A percentile compares a stretch with the other conserved stretches of the same genome.
These are phyloP conservation scores for Mergus octosetaceus DNA, from an alignment of 2,797 vertebrate genomes.

Conservation along the genomic window DNA sequence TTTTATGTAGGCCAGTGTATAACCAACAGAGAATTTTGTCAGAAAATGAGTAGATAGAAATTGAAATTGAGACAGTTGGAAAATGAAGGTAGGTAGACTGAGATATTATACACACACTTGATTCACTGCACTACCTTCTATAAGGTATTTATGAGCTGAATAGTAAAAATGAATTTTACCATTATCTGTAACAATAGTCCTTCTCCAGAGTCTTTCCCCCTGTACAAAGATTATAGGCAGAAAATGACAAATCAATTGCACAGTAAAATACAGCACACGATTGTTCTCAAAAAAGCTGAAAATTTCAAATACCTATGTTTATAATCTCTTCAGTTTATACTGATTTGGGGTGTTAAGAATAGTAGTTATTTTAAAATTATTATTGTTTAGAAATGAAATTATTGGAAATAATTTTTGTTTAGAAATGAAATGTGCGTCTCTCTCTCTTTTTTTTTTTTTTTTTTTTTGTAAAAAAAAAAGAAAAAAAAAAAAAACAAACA, in stretches of 20 bases:
- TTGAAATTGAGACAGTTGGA: background rate
- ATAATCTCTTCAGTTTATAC: background rate
- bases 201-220: background rate
- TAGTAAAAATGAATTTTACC: background rate
- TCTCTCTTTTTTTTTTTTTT: background rate
- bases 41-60: background rate
- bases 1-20: background rate
- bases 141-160: background rate
- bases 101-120: accelerated
- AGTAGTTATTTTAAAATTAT: background rate
- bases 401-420: background rate
- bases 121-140: background rate
- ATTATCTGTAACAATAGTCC: background rate
- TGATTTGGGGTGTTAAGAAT: background rate
- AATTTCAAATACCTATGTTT: background rate
- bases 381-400: background rate
- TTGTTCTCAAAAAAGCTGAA: background rate
- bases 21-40: background rate
- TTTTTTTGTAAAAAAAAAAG: too few relatives aligned
- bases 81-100: background rate
- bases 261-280: background rate
- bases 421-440: background rate
- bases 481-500: too few relatives aligned
- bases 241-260: background rate
- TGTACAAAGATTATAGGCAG: background rate